A percentile compares a stretch with the other conserved stretches of the same genome.
These are phyloP conservation scores for Drosophila pachea DNA, from an alignment of 1,140 invertebrate genomes.

Conservation along the genomic window DNA sequence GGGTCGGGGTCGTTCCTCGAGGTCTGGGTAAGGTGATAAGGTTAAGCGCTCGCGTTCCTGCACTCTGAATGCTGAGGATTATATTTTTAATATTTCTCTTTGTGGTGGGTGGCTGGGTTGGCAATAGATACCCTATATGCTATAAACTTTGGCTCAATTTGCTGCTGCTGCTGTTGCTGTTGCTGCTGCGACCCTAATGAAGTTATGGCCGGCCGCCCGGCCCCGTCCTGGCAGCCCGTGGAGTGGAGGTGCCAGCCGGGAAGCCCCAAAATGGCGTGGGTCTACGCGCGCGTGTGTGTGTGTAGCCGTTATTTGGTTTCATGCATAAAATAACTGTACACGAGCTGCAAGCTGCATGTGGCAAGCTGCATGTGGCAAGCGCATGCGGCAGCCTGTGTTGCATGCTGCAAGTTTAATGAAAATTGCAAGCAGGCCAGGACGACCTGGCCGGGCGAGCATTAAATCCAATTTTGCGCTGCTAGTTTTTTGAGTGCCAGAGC, in stretches of 20 bases:
- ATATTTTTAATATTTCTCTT: conserved; percentile 54
- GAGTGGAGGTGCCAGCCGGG: conserved; percentile 12
- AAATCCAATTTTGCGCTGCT: conserved; percentile 66
- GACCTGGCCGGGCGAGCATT: conserved; percentile 21
- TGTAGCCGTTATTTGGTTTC: conserved; percentile 67
- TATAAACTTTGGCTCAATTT: conserved; percentile 52
- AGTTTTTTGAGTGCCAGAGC: conserved; percentile 60
- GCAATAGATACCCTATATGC: conserved; percentile 17
- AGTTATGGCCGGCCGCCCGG: conserved; percentile 43
- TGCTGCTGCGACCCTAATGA: conserved; percentile 52
- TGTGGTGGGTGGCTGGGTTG: no score
- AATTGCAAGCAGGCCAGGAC: conserved; percentile 40
- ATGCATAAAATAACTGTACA: conserved; percentile 73
- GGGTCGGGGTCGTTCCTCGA: conserved; percentile 1
- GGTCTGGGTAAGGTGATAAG: conserved; percentile 65
- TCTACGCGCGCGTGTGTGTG: neutral
- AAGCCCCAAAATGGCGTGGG: conserved; percentile 61
- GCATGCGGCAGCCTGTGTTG: conserved; percentile 6
- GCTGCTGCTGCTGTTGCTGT: conserved; percentile 25
- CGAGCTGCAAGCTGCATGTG: conserved; percentile 30
- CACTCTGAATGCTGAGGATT: conserved; percentile 59
- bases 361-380: conserved; percentile 18
- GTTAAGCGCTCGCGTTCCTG: conserved; percentile 56
- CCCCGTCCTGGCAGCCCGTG: neutral
- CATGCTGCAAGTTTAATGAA: conserved; percentile 64